Conservation (phyloP, 1,140 invertebrate species). For the Papilio helenus region DNA sequence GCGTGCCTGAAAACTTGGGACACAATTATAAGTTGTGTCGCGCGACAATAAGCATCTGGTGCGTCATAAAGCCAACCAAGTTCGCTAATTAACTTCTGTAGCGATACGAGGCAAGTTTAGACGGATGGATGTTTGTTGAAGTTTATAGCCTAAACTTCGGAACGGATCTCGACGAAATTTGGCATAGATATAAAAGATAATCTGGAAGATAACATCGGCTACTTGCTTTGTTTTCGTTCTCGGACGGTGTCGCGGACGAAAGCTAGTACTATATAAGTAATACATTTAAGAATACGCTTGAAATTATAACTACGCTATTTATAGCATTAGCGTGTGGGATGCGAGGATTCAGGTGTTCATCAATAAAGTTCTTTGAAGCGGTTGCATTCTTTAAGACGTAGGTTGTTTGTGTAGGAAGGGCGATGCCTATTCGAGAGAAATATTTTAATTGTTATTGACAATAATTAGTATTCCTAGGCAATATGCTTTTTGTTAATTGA, state of each 20-base stretch:
- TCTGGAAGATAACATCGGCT: too few species aligned
- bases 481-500: neutral
- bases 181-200: too few species aligned
- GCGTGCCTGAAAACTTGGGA: slow-evolving; percentile 16
- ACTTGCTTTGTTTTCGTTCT: too few species aligned
- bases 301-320: neutral
- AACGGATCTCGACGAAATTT: too few species aligned
- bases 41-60: slow-evolving; percentile 57
- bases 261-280: too few species aligned
- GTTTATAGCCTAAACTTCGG: too few species aligned
- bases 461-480: neutral
- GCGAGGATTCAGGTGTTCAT: neutral
- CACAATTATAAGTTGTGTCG: slow-evolving; percentile 54
- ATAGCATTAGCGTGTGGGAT: neutral
- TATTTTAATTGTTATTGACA: slow-evolving; percentile 12
- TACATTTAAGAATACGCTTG: too few species aligned
- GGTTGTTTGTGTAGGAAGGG: neutral
- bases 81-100: slow-evolving; percentile 65
- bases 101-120: slow-evolving; percentile 59
- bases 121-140: too few species aligned
- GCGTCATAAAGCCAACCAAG: slow-evolving; percentile 59
- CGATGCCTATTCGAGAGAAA: neutral
- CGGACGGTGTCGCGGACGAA: too few species aligned
- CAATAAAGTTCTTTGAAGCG: neutral
- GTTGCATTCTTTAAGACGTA: slow-evolving; percentile 1